These are phyloP conservation scores for Hyperoplus lanceolatus DNA, from an alignment of 2,797 vertebrate genomes.

Conservation along the genomic window DNA sequence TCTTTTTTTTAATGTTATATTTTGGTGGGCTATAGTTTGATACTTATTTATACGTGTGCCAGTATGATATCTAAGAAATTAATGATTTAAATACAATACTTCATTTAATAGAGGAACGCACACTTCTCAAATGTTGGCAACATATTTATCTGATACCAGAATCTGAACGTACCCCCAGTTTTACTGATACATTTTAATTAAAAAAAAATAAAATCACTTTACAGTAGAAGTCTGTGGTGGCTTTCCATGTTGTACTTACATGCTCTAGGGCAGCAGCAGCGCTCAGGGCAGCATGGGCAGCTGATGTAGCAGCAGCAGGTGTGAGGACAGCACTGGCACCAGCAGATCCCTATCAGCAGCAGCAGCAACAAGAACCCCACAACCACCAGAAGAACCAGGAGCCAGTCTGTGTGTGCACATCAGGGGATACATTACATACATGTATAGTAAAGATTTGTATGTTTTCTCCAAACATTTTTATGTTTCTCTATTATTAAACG, in stretches of 20 bases:
- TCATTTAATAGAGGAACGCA: neutral
- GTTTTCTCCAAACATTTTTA: neutral
- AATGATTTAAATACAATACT: neutral
- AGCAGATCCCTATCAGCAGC: conserved; percentile 91
- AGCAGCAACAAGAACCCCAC: conserved; percentile 87
- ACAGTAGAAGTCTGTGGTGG: neutral
- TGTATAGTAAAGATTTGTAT: neutral
- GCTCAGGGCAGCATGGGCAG: conserved; percentile 93
- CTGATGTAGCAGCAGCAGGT: conserved; percentile 94
- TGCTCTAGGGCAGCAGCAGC: conserved; percentile 93
- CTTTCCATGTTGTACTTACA: conserved; percentile 80
- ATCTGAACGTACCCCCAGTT: neutral
- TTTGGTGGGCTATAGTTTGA: neutral
- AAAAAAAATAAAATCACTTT: neutral
- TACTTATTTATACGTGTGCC: neutral
- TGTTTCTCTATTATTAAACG: neutral
- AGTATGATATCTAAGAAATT: neutral
- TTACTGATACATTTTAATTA: neutral
- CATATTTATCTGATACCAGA: neutral
- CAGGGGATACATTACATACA: neutral
- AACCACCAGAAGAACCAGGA: conserved; percentile 90
- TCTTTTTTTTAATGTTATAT: neutral
- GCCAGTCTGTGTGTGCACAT: conserved; percentile 87
- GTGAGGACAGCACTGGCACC: conserved; percentile 96
- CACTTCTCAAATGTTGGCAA: neutral